These are phyloP conservation scores for Ametastegia equiseti DNA, from an alignment of 2,888 invertebrate genomes.

Conservation along the genomic window DNA sequence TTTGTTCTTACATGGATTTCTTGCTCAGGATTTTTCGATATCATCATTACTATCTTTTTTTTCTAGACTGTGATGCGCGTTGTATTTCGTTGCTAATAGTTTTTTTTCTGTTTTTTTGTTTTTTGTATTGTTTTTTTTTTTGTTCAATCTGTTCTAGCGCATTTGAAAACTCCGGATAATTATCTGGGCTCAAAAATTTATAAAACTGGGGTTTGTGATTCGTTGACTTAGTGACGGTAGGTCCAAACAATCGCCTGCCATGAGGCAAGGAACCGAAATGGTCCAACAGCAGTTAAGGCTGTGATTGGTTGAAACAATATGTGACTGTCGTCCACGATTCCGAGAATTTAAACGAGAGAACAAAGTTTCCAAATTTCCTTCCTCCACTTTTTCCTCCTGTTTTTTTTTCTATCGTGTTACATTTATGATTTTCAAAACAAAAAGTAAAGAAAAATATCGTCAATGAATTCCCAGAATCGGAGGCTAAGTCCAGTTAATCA, in stretches of 20 bases:
- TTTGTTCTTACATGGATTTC: background rate
- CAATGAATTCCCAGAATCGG: constrained; percentile 65
- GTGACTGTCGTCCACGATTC: constrained; percentile 69
- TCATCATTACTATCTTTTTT: background rate
- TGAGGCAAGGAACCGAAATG: constrained; percentile 74
- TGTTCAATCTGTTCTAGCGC: too few species aligned
- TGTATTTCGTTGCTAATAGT: background rate
- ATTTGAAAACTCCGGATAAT: background rate
- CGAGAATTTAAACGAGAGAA: constrained; percentile 56
- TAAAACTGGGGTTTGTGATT: constrained; percentile 41
- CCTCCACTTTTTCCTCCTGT: background rate
- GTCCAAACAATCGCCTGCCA: constrained; percentile 77
- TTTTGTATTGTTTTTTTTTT: too few species aligned
- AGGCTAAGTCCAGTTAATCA: constrained; percentile 69
- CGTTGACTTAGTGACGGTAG: constrained; percentile 70
- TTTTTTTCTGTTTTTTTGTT: too few species aligned
- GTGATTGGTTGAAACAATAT: constrained; percentile 77
- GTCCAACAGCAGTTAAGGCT: constrained; percentile 76
- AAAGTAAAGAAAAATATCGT: background rate
- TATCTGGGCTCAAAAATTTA: background rate
- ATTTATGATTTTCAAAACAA: constrained; percentile 24
- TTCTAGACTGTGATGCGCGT: background rate
- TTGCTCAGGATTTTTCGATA: background rate
- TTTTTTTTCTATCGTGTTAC: background rate
- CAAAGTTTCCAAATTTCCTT: background rate